Evolutionary conservation across 2,113 vertebrate genomes (phyloP).

Genomic region (Urocitellus parryii): DNA sequence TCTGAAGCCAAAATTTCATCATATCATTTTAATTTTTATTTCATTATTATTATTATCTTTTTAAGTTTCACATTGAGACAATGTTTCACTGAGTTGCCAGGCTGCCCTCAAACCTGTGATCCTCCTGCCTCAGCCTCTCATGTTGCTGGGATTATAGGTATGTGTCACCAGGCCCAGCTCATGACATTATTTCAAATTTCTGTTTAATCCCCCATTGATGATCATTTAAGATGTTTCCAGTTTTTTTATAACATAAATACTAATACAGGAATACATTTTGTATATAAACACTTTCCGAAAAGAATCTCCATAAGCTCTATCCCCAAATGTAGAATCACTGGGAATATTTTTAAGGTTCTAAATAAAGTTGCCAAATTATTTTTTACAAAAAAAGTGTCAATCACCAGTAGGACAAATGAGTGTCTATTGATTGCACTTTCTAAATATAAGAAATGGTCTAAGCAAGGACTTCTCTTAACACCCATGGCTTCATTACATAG

Average conservation of each 20-base stretch:
- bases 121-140: background rate
- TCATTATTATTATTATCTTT: background rate
- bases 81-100: background rate
- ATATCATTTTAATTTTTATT: background rate
- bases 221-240: background rate
- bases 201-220: background rate
- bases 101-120: background rate
- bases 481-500: background rate
- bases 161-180: no score
- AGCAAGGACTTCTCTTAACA: background rate
- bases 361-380: background rate
- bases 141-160: background rate
- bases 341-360: background rate
- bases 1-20: background rate
- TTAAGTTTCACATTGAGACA: background rate
- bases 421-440: background rate
- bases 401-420: background rate
- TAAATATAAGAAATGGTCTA: background rate
- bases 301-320: background rate
- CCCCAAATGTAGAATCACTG: background rate
- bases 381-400: background rate
- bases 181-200: background rate
- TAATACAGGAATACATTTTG: background rate
- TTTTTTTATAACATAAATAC: background rate
- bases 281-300: background rate